phyloP scores from a whole-genome alignment of 2,113 vertebrate species.

The Cavia aperea region DNA sequence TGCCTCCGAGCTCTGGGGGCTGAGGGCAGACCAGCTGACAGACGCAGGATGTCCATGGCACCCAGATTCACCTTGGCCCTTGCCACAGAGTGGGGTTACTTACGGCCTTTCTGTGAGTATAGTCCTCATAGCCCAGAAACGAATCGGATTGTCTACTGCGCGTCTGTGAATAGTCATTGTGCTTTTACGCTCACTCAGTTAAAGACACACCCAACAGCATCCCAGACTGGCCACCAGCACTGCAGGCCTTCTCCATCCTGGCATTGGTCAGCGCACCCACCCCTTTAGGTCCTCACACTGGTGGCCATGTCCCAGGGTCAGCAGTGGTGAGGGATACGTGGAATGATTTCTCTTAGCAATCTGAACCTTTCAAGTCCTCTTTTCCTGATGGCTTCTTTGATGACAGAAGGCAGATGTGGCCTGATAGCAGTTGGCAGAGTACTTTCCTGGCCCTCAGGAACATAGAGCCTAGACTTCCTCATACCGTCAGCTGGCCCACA shows the following conservation, averaged over 20 bases:
- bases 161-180: slow-evolving; percentile 24
- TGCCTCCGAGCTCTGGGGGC: neutral
- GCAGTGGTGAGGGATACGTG: neutral
- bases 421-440: neutral
- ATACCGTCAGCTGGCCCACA: neutral
- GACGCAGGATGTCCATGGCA: neutral
- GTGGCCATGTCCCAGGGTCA: neutral
- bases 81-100: neutral
- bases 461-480: neutral
- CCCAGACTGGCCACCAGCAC: neutral
- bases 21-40: accelerated
- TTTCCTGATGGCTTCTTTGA: neutral
- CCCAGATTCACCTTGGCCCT: neutral
- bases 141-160: neutral
- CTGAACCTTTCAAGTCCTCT: neutral
- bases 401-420: neutral
- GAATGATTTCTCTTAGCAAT: neutral
- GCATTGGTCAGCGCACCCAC: neutral
- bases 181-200: slow-evolving; percentile 46
- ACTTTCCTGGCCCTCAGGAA: neutral
- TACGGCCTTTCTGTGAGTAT: neutral
- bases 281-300: neutral
- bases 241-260: accelerated
- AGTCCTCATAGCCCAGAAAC: neutral
- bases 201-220: neutral